Evolutionary conservation across 2,888 invertebrate species (phyloP).

Genomic region (Athrips mouffetella): DNA sequence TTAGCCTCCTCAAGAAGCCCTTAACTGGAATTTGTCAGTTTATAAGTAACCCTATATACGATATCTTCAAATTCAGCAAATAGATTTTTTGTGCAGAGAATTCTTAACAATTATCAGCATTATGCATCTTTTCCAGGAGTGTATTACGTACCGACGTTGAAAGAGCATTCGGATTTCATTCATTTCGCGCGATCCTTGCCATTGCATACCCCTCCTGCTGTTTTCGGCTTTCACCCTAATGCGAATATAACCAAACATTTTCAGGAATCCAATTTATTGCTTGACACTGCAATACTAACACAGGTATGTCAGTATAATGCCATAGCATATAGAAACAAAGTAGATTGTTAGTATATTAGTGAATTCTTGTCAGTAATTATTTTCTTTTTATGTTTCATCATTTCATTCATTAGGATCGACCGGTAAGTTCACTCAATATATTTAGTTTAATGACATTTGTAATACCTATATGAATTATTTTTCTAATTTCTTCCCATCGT

Average conservation of each 20-base stretch:
- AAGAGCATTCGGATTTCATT: conserved; percentile 85
- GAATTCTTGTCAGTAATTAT: not conserved
- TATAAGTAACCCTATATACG: too few species aligned
- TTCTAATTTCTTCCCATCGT: conserved; percentile 35
- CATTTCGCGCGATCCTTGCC: conserved; percentile 84
- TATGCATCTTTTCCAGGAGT: conserved; percentile 73
- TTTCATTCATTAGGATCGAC: conserved; percentile 52
- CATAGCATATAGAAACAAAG: too few species aligned
- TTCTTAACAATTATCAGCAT: too few species aligned
- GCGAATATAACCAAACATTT: conserved; percentile 96
- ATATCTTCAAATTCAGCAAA: too few species aligned
- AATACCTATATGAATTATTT: not conserved
- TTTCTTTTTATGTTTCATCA: conserved; percentile 29
- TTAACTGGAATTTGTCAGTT: too few species aligned
- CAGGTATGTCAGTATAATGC: too few species aligned
- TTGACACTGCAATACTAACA: conserved; percentile 85
- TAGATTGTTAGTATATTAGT: not conserved
- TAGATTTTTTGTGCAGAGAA: too few species aligned
- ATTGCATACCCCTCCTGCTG: conserved; percentile 86
- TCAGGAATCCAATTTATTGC: conserved; percentile 88
- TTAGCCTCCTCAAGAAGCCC: too few species aligned
- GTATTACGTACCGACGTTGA: conserved; percentile 85
- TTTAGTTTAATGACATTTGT: not conserved
- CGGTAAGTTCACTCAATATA: conserved; percentile 45
- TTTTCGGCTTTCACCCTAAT: conserved; percentile 95